Evolutionary conservation across 2,113 vertebrate species (phyloP).

Genomic region (Suncus etruscus): DNA sequence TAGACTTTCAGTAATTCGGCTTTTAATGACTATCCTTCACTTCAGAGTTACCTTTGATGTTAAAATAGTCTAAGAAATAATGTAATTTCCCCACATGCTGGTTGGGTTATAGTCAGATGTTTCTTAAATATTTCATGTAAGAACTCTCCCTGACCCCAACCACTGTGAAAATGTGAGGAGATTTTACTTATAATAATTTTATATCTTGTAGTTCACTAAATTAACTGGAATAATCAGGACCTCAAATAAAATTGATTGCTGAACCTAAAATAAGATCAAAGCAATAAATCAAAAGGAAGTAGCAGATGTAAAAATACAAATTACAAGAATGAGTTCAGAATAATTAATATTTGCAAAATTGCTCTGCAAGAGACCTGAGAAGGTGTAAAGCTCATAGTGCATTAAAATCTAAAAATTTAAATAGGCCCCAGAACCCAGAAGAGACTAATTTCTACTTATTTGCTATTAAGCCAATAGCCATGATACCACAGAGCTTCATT

Average conservation of each 20-base stretch:
- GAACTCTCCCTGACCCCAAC: constrained; percentile 84
- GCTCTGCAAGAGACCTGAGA: constrained; percentile 61
- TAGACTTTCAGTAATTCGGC: constrained; percentile 83
- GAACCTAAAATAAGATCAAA: constrained; percentile 85
- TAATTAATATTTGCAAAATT: constrained; percentile 81
- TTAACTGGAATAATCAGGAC: constrained; percentile 79
- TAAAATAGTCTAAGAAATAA: constrained; percentile 87
- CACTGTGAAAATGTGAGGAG: constrained; percentile 84
- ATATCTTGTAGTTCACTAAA: constrained; percentile 83
- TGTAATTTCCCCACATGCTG: constrained; percentile 83
- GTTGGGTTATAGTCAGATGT: constrained; percentile 83
- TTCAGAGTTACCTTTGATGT: constrained; percentile 85
- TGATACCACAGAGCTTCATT: not conserved
- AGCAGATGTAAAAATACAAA: constrained; percentile 83
- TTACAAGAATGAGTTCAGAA: constrained; percentile 77
- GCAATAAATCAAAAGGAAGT: constrained; percentile 80
- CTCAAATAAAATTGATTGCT: constrained; percentile 78
- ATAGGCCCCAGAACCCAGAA: constrained; percentile 41
- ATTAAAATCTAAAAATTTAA: constrained; percentile 78
- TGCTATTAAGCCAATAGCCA: constrained; percentile 28
- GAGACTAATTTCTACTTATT: constrained; percentile 55
- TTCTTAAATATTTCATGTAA: constrained; percentile 90
- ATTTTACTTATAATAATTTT: constrained; percentile 85
- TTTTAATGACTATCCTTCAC: constrained; percentile 87
- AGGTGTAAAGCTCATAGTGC: constrained; percentile 49